Conservation (phyloP, 2,888 invertebrate genomes). For the Geophilus truncorum region DNA sequence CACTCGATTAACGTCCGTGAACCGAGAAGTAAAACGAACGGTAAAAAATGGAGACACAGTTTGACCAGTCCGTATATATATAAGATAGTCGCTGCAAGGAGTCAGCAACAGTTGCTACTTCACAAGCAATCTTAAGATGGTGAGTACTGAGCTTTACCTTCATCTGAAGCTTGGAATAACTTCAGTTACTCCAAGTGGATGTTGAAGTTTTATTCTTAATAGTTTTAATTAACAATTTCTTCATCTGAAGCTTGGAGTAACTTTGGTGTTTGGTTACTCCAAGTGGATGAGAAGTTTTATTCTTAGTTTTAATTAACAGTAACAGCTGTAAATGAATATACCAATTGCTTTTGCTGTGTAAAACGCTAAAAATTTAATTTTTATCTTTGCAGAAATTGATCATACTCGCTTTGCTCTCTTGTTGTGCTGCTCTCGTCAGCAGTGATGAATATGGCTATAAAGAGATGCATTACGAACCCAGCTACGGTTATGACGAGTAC, state of each 20-base stretch:
- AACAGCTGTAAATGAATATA: too few species aligned
- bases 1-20: conserved; percentile 11
- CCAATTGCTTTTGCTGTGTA: too few species aligned
- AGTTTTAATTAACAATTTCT: too few species aligned
- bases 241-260: too few species aligned
- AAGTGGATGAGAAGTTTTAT: too few species aligned
- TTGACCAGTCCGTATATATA: neutral
- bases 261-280: too few species aligned
- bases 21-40: neutral
- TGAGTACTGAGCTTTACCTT: too few species aligned
- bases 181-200: too few species aligned
- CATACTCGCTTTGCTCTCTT: neutral
- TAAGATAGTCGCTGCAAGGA: neutral
- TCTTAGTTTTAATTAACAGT: too few species aligned
- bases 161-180: too few species aligned
- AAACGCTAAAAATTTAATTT: too few species aligned
- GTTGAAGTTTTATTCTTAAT: too few species aligned
- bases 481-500: neutral
- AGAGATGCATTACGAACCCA: neutral
- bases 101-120: neutral
- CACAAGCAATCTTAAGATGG: neutral
- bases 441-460: conserved; percentile 1
- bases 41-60: neutral
- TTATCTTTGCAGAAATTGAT: neutral
- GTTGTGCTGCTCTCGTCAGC: neutral